Conservation (phyloP, 2,113 vertebrate genomes). For the Ameiurus melas region DNA sequence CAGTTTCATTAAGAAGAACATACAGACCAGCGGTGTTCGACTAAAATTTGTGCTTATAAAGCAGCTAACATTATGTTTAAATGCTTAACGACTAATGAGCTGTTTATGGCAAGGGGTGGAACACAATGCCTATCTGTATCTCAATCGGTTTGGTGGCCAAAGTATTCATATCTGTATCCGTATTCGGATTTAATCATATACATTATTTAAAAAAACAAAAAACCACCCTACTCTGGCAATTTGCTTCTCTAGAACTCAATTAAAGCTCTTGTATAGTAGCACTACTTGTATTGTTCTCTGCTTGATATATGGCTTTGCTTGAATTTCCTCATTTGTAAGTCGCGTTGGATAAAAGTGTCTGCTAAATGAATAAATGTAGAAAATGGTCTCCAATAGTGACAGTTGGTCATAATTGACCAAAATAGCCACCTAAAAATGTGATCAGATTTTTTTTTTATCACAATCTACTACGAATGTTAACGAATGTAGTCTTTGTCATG, state of each 20-base stretch:
- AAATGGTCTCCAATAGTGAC: too few relatives aligned
- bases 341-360: too few relatives aligned
- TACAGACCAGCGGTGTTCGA: not conserved
- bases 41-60: not conserved
- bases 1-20: not conserved
- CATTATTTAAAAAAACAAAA: too few relatives aligned
- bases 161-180: not conserved
- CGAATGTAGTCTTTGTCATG: not conserved
- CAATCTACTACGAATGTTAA: not conserved
- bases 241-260: too few relatives aligned
- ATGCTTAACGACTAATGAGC: not conserved
- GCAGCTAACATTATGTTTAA: not conserved
- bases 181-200: too few relatives aligned
- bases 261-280: too few relatives aligned
- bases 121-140: not conserved
- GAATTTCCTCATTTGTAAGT: too few relatives aligned
- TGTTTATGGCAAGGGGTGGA: not conserved
- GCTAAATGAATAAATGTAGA: too few relatives aligned
- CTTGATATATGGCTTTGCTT: too few relatives aligned
- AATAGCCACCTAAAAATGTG: not conserved
- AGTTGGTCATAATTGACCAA: not conserved
- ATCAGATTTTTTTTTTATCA: not conserved
- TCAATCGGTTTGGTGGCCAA: not conserved
- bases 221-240: too few relatives aligned
- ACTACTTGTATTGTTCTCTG: too few relatives aligned